Evolutionary conservation across 1,140 invertebrate species (phyloP).

Genomic region (Euglossa dilemma): DNA sequence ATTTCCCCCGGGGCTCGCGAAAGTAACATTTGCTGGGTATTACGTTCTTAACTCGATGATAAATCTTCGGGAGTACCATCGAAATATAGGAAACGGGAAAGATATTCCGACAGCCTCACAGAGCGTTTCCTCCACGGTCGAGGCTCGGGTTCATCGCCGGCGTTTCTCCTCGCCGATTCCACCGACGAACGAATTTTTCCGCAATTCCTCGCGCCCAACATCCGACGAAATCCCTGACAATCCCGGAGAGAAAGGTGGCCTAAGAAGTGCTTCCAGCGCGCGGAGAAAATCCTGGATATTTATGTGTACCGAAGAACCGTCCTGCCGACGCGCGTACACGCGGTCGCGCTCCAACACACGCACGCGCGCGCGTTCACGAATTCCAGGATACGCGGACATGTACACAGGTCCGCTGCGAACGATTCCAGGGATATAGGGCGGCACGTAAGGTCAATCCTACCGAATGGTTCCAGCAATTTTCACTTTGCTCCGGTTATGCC

Average conservation of each 20-base stretch:
- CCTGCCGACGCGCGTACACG: constrained; percentile 3
- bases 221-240: constrained; percentile 35
- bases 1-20: too few relatives aligned
- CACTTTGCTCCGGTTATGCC: constrained; percentile 72
- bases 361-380: neutral
- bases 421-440: constrained; percentile 44
- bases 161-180: constrained; percentile 25
- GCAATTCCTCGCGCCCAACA: constrained; percentile 34
- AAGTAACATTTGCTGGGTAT: neutral
- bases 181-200: constrained; percentile 43
- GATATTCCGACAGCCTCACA: neutral
- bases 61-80: neutral
- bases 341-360: neutral
- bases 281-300: constrained; percentile 43
- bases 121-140: neutral
- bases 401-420: constrained; percentile 36
- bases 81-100: neutral
- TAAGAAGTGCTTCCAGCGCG: constrained; percentile 29
- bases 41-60: neutral
- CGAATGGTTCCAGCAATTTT: constrained; percentile 74
- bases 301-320: constrained; percentile 40
- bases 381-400: constrained; percentile 16
- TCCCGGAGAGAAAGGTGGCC: constrained; percentile 40
- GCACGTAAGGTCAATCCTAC: constrained; percentile 71
- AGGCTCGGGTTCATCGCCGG: neutral